These are phyloP conservation scores for Philopotamus ludificatus DNA, from an alignment of 1,140 invertebrate genomes.

Conservation along the genomic window DNA sequence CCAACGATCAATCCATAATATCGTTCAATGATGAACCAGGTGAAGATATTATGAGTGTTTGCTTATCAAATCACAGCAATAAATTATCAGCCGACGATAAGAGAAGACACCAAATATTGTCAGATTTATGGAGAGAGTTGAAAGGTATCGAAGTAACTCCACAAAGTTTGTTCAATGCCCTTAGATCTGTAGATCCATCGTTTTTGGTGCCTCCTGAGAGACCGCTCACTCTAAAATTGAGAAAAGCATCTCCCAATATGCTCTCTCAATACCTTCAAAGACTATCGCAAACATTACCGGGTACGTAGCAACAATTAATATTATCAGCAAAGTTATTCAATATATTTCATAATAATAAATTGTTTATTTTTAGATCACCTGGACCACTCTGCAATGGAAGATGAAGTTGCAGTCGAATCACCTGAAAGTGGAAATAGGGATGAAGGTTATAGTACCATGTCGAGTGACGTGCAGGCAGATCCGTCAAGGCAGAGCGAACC, in stretches of 20 bases:
- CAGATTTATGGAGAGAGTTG: constrained; percentile 61
- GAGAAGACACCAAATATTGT: constrained; percentile 60
- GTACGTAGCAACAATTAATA: constrained; percentile 15
- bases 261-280: constrained; percentile 40
- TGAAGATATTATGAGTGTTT: constrained; percentile 38
- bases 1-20: constrained; percentile 32
- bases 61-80: constrained; percentile 45
- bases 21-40: constrained; percentile 33
- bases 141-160: constrained; percentile 62
- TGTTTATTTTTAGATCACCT: not conserved
- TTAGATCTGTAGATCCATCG: constrained; percentile 61
- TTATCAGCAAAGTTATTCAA: constrained; percentile 7
- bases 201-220: constrained; percentile 63
- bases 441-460: constrained; percentile 89
- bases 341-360: too few species aligned
- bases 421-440: constrained; percentile 75
- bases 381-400: constrained; percentile 45
- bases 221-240: constrained; percentile 65
- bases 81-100: constrained; percentile 59
- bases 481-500: constrained; percentile 59
- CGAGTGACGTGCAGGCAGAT: constrained; percentile 78
- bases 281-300: constrained; percentile 34
- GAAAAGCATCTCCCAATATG: constrained; percentile 55
- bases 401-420: constrained; percentile 64
- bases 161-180: constrained; percentile 56